phyloP scores from a whole-genome alignment of 2,797 vertebrate species.

The Enteromius treurensis region DNA sequence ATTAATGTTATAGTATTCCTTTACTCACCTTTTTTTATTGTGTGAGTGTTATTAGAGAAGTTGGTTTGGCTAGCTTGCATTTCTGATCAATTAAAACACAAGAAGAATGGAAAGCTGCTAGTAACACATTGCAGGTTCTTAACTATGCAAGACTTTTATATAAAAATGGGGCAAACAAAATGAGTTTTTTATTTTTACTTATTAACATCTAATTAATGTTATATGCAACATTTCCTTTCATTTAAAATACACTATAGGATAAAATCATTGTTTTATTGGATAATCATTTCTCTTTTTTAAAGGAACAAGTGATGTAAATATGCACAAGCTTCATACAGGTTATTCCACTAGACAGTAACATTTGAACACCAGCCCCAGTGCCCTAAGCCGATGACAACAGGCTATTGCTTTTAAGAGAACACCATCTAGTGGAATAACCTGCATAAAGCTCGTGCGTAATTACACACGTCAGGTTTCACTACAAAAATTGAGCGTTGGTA shows the following conservation, averaged over 20 bases:
- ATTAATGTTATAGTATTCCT: neutral
- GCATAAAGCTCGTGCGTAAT: neutral
- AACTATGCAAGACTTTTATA: no score
- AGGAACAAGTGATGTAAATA: neutral
- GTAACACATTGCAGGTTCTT: no score
- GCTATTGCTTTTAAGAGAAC: neutral
- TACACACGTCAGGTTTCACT: neutral
- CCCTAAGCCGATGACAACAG: neutral
- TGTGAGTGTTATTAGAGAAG: neutral
- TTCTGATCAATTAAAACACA: neutral
- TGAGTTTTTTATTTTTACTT: no score
- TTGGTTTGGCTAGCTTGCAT: neutral
- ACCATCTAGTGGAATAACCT: constrained; percentile 9
- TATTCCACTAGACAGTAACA: neutral
- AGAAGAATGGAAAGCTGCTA: no score
- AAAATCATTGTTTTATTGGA: no score
- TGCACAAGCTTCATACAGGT: neutral
- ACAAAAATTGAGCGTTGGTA: no score
- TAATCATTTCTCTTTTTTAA: no score
- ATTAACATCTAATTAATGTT: no score
- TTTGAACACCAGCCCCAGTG: neutral
- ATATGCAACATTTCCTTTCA: no score
- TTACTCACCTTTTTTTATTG: neutral
- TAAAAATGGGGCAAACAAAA: no score
- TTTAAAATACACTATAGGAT: no score